Evolutionary conservation across 1,140 invertebrate genomes (phyloP).

Genomic region (Bombyx mandarina): DNA sequence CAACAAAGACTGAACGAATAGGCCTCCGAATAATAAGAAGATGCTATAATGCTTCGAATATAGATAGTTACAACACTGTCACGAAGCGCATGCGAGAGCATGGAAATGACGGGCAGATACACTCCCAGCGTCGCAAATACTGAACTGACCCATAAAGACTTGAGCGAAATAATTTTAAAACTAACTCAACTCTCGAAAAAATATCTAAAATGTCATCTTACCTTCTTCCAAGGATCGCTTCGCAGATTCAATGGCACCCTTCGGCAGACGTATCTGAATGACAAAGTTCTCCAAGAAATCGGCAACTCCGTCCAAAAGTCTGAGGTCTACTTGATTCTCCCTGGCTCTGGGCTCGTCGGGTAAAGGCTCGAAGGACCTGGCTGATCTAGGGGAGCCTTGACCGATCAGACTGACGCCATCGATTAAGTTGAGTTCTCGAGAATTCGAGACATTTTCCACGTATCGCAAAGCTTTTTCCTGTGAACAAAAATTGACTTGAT

Average conservation of each 20-base stretch:
- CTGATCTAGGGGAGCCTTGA: conserved; percentile 69
- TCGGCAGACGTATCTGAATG: conserved; percentile 83
- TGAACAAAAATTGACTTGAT: conserved; percentile 13
- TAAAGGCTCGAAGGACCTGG: conserved; percentile 70
- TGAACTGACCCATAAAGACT: no score
- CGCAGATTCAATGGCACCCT: conserved; percentile 76
- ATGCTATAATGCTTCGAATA: no score
- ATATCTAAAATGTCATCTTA: conserved; percentile 24
- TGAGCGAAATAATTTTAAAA: no score
- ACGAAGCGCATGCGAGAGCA: no score
- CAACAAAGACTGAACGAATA: no score
- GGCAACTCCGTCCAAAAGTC: conserved; percentile 79
- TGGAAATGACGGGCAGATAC: no score
- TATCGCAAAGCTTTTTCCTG: conserved; percentile 50
- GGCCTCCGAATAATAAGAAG: no score
- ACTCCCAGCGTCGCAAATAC: no score
- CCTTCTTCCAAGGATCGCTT: conserved; percentile 78
- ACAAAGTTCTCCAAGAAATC: conserved; percentile 85
- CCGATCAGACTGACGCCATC: conserved; percentile 83
- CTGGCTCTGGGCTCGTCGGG: conserved; percentile 79
- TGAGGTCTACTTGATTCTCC: conserved; percentile 80
- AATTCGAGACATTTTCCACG: conserved; percentile 72
- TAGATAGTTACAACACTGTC: no score
- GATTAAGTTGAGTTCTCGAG: conserved; percentile 70
- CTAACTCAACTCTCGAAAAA: no score